Base-by-base conservation (phyloP, 2,113 vertebrate species). In the Bambusicola thoracicus region DNA sequence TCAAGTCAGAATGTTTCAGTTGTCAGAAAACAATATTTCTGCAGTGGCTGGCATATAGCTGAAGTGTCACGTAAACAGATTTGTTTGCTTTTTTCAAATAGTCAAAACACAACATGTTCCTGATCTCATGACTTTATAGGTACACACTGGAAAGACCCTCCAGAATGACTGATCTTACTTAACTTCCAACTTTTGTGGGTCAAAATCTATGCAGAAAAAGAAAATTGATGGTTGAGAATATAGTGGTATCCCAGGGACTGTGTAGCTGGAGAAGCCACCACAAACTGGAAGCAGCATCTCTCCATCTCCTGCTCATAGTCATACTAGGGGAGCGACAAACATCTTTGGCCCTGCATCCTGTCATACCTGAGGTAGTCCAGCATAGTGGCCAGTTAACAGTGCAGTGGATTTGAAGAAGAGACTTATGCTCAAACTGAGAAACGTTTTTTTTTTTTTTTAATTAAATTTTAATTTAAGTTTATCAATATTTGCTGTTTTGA, bases 161-260 rank as follows among this genome's bases (percentile, higher is more conserved):
- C 61, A 65, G 40, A 65, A 74, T 56, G 30, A n/a, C 27, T 89
- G 59, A 55, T 32, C 25, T 80, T 80, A 11, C 59, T 59, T 77
- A 49, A 51, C 38, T 85, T 66, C 7, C 8, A 29, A 30, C 2
- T 53, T 80, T 74, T 85, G 63, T 11, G 10, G 13, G 25, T 62
- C 16, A 89, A 83, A 83, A 20, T 62, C 49, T 70, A 5, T 58
- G 18, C n/a, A 81, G 73, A 81, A 75, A 49, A 7, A 36, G 8
- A 8, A 13, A 19, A 43, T 32, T 69, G 40, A 27, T 75, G 36
- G 20, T 30, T 49, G 48, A 55, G 21, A 89, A 25, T 0, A 0
- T 44, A 62, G 56, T 16, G 61, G 20, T 44, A 36, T 55, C n/a
- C 24, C 56, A 75, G n/a, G 58, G 24, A 25, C 2, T 6, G 5